phyloP scores from a whole-genome alignment of 2,888 invertebrate genomes.

The Orthosia gothica region DNA sequence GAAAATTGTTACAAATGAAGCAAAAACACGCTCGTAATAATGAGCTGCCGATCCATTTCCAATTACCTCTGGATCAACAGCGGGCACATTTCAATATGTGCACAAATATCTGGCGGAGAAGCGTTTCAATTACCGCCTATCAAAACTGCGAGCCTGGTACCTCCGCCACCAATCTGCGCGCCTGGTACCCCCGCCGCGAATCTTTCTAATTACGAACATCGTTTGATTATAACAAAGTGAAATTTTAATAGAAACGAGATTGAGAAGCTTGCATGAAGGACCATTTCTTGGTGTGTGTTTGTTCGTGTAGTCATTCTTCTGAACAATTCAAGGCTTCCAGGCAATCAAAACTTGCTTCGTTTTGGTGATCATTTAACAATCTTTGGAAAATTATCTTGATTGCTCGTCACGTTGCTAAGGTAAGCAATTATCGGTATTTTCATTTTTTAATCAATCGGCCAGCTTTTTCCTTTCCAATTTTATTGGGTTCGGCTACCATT shows the following conservation, averaged over 20 bases:
- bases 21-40: constrained; percentile 57
- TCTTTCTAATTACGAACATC: constrained; percentile 53
- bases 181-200: constrained; percentile 29
- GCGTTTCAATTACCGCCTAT: constrained; percentile 74
- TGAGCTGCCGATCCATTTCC: constrained; percentile 65
- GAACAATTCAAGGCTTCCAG: not conserved
- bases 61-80: constrained; percentile 68
- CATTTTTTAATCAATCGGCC: no score
- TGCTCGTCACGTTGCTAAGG: not conserved
- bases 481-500: no score
- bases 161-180: constrained; percentile 51
- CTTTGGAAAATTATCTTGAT: not conserved
- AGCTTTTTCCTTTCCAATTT: no score
- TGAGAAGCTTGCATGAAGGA: constrained; percentile 29
- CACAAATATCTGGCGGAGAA: constrained; percentile 64
- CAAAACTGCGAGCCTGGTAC: constrained; percentile 70
- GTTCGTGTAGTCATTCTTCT: not conserved
- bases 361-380: not conserved
- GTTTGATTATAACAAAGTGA: constrained; percentile 49
- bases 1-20: constrained; percentile 52
- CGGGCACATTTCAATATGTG: constrained; percentile 58
- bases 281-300: constrained; percentile 7
- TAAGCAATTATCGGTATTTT: not conserved
- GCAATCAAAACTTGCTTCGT: not conserved
- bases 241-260: constrained; percentile 44